A percentile compares a stretch with the other conserved stretches of the same genome.
These are phyloP conservation scores for Scaptomyza parva DNA, from an alignment of 2,888 invertebrate species.

Conservation along the genomic window DNA sequence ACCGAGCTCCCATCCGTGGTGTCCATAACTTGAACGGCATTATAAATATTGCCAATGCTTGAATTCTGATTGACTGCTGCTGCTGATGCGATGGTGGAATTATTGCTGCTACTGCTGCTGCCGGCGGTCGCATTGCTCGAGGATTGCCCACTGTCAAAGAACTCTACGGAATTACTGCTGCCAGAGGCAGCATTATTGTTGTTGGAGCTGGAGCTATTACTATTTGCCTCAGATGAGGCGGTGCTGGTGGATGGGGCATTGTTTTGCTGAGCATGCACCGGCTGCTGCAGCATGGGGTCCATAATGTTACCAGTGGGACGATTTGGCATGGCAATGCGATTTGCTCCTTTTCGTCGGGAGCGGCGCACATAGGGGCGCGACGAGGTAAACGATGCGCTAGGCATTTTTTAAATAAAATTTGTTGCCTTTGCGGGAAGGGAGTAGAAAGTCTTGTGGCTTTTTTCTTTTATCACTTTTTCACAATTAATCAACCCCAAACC, in stretches of 20 bases:
- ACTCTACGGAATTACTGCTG: slow-evolving; percentile 58
- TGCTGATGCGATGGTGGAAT: slow-evolving; percentile 29
- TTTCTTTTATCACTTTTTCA: slow-evolving; percentile 66
- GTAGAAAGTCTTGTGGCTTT: slow-evolving; percentile 29
- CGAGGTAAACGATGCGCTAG: slow-evolving; percentile 97
- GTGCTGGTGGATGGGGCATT: slow-evolving; percentile 43
- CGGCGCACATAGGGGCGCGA: slow-evolving; percentile 96
- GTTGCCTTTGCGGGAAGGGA: slow-evolving; percentile 5
- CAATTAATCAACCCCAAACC: slow-evolving; percentile 75
- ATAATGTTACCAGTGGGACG: slow-evolving; percentile 84
- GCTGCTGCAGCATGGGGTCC: slow-evolving; percentile 90
- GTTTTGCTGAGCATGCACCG: slow-evolving; percentile 84
- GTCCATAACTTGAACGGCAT: slow-evolving; percentile 67
- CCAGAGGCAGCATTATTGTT: slow-evolving; percentile 34
- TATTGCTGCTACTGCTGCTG: slow-evolving; percentile 28
- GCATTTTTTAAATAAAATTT: slow-evolving; percentile 86
- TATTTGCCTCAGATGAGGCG: slow-evolving; percentile 16
- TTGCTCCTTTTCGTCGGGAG: slow-evolving; percentile 96
- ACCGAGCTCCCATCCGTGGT: slow-evolving; percentile 61
- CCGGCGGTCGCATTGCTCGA: slow-evolving; percentile 41
- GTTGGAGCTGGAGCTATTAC: slow-evolving; percentile 12
- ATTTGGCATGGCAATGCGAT: slow-evolving; percentile 88
- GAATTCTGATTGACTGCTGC: slow-evolving; percentile 39
- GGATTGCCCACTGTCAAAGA: slow-evolving; percentile 69
- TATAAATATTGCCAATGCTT: slow-evolving; percentile 52